Evolutionary conservation across 37 sponge, comb jelly and placozoan genomes (phyloP), one percentile per base, ranked within the genome.

Genomic region (Aphrocallistes beatrix): DNA sequence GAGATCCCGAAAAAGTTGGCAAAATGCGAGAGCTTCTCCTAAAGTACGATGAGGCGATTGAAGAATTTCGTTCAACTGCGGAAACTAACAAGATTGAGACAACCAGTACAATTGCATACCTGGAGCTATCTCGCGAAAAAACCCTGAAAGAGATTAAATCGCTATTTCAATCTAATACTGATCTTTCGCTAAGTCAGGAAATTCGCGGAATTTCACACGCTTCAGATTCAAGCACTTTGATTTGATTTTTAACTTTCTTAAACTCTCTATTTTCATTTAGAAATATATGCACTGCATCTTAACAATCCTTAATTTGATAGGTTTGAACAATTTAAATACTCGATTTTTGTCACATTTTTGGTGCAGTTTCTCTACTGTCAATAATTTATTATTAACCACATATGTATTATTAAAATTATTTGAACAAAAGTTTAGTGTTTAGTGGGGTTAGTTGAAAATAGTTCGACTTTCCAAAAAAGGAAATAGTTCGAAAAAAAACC

Each of bases 31-130:
- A 60, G n/a, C 75, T 60, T 13, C 34, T 60, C 32, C 32, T 28
- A 21, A 60, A 60, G n/a, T 60, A 60, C 75, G 75, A 60, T 60
- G 75, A 60, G 34, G 75, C 75, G 10, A 60, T 60, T 60, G 28
- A 60, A 60, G 75, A 60, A 60, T 60, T 60, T 60, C 75, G 75
- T 60, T 21, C 75, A 3, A 60, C 75, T 32, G 3, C n/a, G 21
- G 75, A 60, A 60, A 25, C 75, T 8, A 60, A 60, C n/a, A 60
- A 60, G n/a, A 60, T 30, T 25, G 75, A 60, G 34, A 60, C 75
- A 3, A 25, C 75, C 10, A 60, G 75, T 28, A 60, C 75, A 60
- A 60, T 60, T 13, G 21, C 75, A 19, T 60, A 25, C 75, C 75
- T 60, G 1, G 75, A 60, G n/a, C 8, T 60, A 19, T 30, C 10